Evolutionary conservation across 2,113 vertebrate genomes (phyloP).

Genomic region (Mastomys natalensis): DNA sequence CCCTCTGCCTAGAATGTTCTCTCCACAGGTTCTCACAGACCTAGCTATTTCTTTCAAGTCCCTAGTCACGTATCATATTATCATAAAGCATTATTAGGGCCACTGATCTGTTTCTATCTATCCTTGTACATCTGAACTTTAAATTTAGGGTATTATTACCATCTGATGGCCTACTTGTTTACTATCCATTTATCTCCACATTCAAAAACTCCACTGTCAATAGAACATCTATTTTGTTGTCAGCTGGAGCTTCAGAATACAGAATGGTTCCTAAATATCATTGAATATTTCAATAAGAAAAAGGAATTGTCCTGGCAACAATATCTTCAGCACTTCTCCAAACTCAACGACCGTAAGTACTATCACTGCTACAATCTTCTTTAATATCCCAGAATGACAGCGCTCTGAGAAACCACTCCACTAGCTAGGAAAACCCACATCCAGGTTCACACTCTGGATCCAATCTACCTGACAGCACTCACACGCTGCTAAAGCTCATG

Average conservation of each 20-base stretch:
- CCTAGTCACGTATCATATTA: slow-evolving; percentile 18
- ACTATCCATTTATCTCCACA: background rate
- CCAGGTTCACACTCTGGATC: background rate
- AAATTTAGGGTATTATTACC: slow-evolving; percentile 20
- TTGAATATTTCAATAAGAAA: background rate
- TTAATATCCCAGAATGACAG: background rate
- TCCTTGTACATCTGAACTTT: background rate
- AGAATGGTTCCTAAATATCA: background rate
- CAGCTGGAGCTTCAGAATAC: background rate
- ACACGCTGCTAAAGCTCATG: background rate
- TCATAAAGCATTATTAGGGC: background rate
- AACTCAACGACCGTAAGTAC: background rate
- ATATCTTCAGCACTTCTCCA: background rate
- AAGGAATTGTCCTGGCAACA: background rate
- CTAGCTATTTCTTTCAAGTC: slow-evolving; percentile 32
- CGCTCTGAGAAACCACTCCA: background rate
- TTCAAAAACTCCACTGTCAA: background rate
- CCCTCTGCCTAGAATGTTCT: background rate
- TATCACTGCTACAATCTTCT: background rate
- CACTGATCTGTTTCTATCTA: background rate
- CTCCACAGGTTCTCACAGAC: background rate
- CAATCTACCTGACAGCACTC: slow-evolving; percentile 3
- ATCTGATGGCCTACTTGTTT: slow-evolving; percentile 26
- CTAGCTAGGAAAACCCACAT: slow-evolving; percentile 4
- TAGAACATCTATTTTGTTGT: slow-evolving; percentile 32